phyloP scores from a whole-genome alignment of 2,113 vertebrate genomes.

The Campylomormyrus numenius region DNA sequence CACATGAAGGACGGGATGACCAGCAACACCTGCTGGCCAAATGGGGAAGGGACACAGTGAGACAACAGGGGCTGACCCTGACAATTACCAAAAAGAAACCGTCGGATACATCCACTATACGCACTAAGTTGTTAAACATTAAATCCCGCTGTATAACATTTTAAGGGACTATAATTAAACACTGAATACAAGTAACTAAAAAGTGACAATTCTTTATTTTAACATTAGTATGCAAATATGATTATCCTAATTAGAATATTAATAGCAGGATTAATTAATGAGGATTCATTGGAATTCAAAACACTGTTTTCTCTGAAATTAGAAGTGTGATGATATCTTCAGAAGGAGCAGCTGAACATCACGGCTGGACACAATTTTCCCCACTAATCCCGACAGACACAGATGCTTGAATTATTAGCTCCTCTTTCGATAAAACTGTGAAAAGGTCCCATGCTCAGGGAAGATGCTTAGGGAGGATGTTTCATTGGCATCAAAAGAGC shows the following conservation, averaged over 20 bases:
- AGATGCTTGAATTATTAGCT: neutral
- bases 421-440: neutral
- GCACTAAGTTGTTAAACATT: neutral
- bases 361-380: neutral
- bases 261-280: neutral
- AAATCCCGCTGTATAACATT: neutral
- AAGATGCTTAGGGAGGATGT: neutral
- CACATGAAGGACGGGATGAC: no score
- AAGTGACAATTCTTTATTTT: neutral
- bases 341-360: neutral
- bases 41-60: no score
- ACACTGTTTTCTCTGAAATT: neutral
- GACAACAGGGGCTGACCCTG: no score
- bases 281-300: neutral
- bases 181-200: neutral
- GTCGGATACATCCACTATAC: neutral
- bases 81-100: neutral
- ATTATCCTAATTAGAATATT: neutral
- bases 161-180: neutral
- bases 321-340: neutral
- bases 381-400: neutral
- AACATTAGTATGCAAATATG: neutral
- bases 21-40: no score
- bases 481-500: neutral
- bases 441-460: neutral